Evolutionary conservation across 53 echinoderm and acorn worm genomes (phyloP).

Genomic region (Echinometra lucunter): DNA sequence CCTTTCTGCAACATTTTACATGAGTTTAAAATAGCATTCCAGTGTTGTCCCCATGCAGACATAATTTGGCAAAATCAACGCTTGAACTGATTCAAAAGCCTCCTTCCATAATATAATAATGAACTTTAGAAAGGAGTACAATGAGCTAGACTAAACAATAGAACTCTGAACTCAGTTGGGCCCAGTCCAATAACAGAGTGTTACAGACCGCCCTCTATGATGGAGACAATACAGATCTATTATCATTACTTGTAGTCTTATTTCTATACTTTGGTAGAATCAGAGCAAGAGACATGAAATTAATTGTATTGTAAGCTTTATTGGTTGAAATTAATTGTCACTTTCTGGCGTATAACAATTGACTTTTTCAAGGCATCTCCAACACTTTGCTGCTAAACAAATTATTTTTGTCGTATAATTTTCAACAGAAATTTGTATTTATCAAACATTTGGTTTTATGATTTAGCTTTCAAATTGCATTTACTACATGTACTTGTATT

Average conservation of each 20-base stretch:
- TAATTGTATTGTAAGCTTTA: neutral
- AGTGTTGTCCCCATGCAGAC: neutral
- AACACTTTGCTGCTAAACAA: too few relatives aligned
- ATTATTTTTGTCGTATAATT: too few relatives aligned
- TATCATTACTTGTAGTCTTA: neutral
- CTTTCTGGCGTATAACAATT: too few relatives aligned
- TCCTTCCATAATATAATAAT: neutral
- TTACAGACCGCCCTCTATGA: slow-evolving; percentile 7
- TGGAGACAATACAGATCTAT: neutral
- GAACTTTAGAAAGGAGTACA: neutral
- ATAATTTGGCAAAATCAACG: neutral
- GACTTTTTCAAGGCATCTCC: too few relatives aligned
- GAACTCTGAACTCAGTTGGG: neutral
- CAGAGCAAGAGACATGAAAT: neutral
- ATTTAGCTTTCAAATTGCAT: too few relatives aligned
- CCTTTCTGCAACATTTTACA: neutral
- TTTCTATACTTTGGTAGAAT: neutral
- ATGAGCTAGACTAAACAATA: neutral
- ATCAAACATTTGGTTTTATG: too few relatives aligned
- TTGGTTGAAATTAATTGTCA: too few relatives aligned
- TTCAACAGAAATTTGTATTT: too few relatives aligned
- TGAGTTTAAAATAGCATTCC: neutral
- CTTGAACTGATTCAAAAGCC: neutral
- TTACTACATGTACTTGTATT: too few relatives aligned
- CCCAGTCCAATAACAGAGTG: neutral